phyloP scores from a whole-genome alignment of 2,113 vertebrate genomes.

The Tragulus kanchil region DNA sequence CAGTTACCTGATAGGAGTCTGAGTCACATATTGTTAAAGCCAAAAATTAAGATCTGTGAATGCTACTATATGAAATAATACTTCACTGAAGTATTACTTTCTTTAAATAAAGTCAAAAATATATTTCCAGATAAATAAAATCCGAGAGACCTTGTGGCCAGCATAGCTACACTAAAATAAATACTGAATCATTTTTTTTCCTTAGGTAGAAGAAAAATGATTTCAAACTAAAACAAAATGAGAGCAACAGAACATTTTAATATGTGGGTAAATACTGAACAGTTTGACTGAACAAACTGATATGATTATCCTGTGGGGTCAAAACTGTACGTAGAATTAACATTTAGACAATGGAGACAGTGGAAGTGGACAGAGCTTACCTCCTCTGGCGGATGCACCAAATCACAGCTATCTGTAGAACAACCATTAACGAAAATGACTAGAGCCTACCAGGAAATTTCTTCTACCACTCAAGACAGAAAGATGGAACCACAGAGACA shows the following conservation, averaged over 20 bases:
- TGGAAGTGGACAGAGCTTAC: not conserved
- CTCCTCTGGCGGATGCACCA: not conserved
- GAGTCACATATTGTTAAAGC: too few species aligned
- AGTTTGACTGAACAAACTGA: not conserved
- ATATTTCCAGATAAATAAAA: slow-evolving; percentile 19
- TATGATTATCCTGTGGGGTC: not conserved
- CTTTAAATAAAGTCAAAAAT: slow-evolving; percentile 17
- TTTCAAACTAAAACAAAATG: not conserved
- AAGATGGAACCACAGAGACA: not conserved
- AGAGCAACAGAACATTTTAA: not conserved
- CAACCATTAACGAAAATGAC: not conserved
- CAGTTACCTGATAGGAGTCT: not conserved
- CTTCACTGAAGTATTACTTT: not conserved
- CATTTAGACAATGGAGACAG: not conserved
- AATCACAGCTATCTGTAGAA: not conserved
- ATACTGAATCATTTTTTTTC: not conserved
- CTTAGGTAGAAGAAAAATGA: slow-evolving; percentile 24
- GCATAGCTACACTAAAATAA: not conserved
- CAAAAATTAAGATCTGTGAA: too few species aligned
- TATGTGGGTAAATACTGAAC: not conserved
- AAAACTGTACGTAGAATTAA: not conserved
- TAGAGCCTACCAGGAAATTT: not conserved
- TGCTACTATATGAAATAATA: not conserved
- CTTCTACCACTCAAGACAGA: not conserved
- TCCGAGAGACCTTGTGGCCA: not conserved